A percentile compares a stretch with the other conserved stretches of the same genome.
phyloP scores from a whole-genome alignment of 1,140 invertebrate genomes.

The Varroa destructor region DNA sequence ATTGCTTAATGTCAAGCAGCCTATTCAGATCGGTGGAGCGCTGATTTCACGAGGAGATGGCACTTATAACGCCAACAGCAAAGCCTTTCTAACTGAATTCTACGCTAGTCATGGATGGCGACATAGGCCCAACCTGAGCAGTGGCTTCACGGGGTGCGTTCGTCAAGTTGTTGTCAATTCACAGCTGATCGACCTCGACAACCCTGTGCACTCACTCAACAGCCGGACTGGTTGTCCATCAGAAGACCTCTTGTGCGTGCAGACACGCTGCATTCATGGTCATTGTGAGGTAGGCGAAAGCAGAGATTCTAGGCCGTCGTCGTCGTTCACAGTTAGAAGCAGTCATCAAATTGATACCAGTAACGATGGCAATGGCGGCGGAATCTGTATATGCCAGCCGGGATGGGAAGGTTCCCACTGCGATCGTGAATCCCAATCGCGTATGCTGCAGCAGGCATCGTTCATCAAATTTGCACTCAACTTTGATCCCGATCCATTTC shows the following conservation, averaged over 20 bases:
- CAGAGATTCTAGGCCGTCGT: too few relatives aligned
- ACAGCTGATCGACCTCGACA: slow-evolving; percentile 23
- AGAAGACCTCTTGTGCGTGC: slow-evolving; percentile 20
- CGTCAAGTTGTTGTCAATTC: slow-evolving; percentile 37
- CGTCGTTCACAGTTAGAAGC: not conserved
- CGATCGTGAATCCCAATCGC: slow-evolving; percentile 37
- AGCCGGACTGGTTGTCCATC: slow-evolving; percentile 22
- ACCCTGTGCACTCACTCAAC: slow-evolving; percentile 20
- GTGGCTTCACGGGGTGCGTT: slow-evolving; percentile 67
- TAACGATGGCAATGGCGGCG: not conserved
- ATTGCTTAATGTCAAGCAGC: slow-evolving; percentile 72
- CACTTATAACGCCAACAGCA: not conserved
- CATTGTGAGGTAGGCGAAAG: slow-evolving; percentile 26
- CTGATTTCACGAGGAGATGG: slow-evolving; percentile 46
- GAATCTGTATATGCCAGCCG: slow-evolving; percentile 27
- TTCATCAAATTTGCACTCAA: slow-evolving; percentile 40
- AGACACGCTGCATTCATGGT: slow-evolving; percentile 6
- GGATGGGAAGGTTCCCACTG: slow-evolving; percentile 29
- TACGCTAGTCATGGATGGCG: slow-evolving; percentile 47
- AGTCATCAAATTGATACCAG: not conserved
- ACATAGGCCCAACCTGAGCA: slow-evolving; percentile 48
- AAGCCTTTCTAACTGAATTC: slow-evolving; percentile 19
- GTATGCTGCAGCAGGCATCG: slow-evolving; percentile 38
- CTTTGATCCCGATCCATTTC: slow-evolving; percentile 33
- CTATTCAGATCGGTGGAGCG: slow-evolving; percentile 70